A percentile compares a stretch with the other conserved stretches of the same genome.
These are phyloP conservation scores for Phataginus tetradactyla DNA, from an alignment of 2,797 vertebrate species.

Conservation along the genomic window DNA sequence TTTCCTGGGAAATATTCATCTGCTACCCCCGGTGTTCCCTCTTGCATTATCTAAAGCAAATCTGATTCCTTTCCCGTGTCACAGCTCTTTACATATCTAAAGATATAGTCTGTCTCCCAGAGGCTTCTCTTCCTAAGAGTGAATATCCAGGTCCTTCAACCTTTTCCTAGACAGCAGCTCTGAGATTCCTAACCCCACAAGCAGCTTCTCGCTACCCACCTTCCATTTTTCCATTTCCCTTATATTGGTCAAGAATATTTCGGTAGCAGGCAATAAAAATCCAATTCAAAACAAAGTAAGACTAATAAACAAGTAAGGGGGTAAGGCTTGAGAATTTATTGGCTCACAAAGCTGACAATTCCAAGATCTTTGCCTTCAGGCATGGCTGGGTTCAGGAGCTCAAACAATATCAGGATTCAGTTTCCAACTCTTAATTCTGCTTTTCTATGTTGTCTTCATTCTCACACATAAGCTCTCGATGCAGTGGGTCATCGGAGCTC, in stretches of 20 bases:
- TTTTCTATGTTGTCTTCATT: not conserved
- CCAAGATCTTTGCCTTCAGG: not conserved
- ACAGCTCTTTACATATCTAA: not conserved
- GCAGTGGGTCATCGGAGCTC: not conserved
- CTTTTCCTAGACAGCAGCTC: not conserved
- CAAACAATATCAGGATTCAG: not conserved
- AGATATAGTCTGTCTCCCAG: not conserved
- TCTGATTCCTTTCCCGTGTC: not conserved
- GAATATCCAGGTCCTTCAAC: not conserved
- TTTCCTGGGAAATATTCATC: not conserved
- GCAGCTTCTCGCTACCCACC: not conserved
- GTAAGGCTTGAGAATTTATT: not conserved
- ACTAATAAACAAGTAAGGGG: not conserved
- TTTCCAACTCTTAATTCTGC: not conserved
- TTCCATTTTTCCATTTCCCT: not conserved
- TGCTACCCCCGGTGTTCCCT: not conserved
- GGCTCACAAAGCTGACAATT: not conserved
- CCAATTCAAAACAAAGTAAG: not conserved
- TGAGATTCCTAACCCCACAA: not conserved
- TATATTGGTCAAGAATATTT: not conserved
- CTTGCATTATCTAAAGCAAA: not conserved
- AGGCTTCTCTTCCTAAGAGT: not conserved
- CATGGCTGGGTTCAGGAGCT: not conserved
- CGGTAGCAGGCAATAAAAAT: not conserved
- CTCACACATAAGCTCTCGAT: not conserved